A percentile compares a stretch with the other conserved stretches of the same genome.
These are phyloP conservation scores for Embiotoca jacksoni DNA, from an alignment of 2,113 vertebrate genomes.

Conservation along the genomic window DNA sequence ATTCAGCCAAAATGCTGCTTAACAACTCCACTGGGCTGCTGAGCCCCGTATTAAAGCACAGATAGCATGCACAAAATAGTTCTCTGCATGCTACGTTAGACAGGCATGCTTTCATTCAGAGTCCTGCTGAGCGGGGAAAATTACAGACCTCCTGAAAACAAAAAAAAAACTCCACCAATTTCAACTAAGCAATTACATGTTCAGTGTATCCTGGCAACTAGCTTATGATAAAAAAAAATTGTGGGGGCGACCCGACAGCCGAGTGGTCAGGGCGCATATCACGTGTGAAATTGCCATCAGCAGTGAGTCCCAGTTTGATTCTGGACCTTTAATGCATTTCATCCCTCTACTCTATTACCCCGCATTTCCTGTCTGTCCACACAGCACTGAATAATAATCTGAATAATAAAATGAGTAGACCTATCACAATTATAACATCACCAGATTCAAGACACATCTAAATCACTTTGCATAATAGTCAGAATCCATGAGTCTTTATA, in stretches of 20 bases:
- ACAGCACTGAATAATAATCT: no score
- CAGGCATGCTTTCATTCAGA: constrained; percentile 32
- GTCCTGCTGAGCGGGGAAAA: constrained; percentile 38
- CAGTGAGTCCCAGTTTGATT: no score
- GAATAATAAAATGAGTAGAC: no score
- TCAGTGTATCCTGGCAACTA: constrained; percentile 27
- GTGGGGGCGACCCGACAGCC: not conserved
- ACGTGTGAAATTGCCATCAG: no score
- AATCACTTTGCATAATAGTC: no score
- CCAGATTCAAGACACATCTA: no score
- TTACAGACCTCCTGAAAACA: constrained; percentile 22
- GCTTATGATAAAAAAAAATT: not conserved
- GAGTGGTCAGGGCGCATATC: no score
- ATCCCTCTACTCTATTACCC: no score
- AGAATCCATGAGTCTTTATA: no score
- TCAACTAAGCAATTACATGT: constrained; percentile 22
- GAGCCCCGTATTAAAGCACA: constrained; percentile 64
- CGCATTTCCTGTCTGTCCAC: no score
- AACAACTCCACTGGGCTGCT: constrained; percentile 67
- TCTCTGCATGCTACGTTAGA: constrained; percentile 55
- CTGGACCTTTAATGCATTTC: no score
- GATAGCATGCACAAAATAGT: constrained; percentile 42
- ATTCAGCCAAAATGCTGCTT: constrained; percentile 61
- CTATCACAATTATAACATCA: no score
- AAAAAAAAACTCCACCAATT: constrained; percentile 10